Percentiles rank a stretch among this genome's conserved stretches.
These are phyloP conservation scores for Eurytoma californica DNA, from an alignment of 2,888 invertebrate genomes.

Conservation along the genomic window DNA sequence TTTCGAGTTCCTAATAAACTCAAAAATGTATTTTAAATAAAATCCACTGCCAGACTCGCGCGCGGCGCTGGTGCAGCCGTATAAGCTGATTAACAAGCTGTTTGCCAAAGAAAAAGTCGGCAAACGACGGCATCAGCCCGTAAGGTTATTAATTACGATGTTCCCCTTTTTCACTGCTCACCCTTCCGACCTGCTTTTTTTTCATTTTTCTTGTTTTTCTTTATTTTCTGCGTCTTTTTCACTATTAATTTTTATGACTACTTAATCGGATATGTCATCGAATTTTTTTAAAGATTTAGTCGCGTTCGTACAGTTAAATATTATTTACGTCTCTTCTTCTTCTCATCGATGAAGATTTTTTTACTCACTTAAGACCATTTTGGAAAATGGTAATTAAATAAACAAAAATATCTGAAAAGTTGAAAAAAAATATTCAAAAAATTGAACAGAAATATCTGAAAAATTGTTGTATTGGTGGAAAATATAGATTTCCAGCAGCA, in stretches of 20 bases:
- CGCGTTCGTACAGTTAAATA: no score
- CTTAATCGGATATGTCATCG: neutral
- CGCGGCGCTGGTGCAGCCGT: constrained; percentile 11
- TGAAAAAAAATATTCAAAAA: no score
- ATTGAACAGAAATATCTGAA: no score
- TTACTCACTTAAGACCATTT: no score
- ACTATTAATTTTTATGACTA: constrained; percentile 24
- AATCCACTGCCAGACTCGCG: neutral
- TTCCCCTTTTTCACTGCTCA: constrained; percentile 11
- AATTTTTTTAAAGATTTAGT: no score
- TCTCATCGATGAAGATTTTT: no score
- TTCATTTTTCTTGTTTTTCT: neutral
- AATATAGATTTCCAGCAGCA: no score
- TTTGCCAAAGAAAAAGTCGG: constrained; percentile 39
- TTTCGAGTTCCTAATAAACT: neutral
- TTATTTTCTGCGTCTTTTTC: constrained; percentile 21
- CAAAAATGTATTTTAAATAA: constrained; percentile 15
- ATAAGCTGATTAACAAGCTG: constrained; percentile 45
- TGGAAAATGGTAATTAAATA: no score
- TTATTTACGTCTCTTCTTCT: no score
- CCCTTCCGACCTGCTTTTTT: constrained; percentile 6
- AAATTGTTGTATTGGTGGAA: no score
- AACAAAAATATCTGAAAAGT: no score
- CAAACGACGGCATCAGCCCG: constrained; percentile 23
- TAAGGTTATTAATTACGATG: constrained; percentile 47